Base-by-base conservation (phyloP, 2,113 vertebrate genomes). In the Microcebus murinus region DNA sequence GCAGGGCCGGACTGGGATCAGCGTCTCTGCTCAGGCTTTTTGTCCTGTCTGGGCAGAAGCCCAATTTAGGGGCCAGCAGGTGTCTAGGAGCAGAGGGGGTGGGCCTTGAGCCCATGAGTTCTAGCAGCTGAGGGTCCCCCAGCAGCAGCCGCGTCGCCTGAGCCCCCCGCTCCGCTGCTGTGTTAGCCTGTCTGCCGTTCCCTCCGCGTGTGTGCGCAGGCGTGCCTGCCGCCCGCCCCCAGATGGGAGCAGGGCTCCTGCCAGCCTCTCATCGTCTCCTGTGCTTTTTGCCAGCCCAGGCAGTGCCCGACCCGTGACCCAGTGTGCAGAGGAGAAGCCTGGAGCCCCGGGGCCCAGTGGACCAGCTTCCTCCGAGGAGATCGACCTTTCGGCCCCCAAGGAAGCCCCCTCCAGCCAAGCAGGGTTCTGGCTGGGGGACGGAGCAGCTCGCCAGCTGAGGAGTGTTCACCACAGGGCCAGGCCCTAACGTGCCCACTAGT, bases 251-350 rank as follows among this genome's bases (percentile, higher is more conserved):
- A 50, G 27, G 63, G 27, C 5, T 61, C 36, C 45, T n/a, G 65
- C 80, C 90, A 68, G 77, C n/a, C 39, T 87, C 97, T 98, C 97
- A 98, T 71, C n/a, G 0, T 97, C 79, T 96, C 97, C 91, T 98
- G 15, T 98, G 90, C 96, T 98, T 97, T 97, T 88, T 86, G 57
- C 90, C 89, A 99, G 99, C 99, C 98, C 99, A 99, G 99, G 99
- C 99, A 71, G 98, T 99, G 94, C 99, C 98, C 82, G 99, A 99
- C 96, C 99, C 99, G 57, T 99, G 99, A 99, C 0, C 0, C 76
- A 73, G 7, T 21, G 4, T 71, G 36, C 70, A 14, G 70, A 88
- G n/a, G 91, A 96, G 90, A 95, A 89, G 63, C 31, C 96, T 81
- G 91, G 89, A 96, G 74, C 71, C 76, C 45, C 6, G 91, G 81